phyloP scores from a whole-genome alignment of 2,888 invertebrate species.

The Hydroisotoma schaefferi region DNA sequence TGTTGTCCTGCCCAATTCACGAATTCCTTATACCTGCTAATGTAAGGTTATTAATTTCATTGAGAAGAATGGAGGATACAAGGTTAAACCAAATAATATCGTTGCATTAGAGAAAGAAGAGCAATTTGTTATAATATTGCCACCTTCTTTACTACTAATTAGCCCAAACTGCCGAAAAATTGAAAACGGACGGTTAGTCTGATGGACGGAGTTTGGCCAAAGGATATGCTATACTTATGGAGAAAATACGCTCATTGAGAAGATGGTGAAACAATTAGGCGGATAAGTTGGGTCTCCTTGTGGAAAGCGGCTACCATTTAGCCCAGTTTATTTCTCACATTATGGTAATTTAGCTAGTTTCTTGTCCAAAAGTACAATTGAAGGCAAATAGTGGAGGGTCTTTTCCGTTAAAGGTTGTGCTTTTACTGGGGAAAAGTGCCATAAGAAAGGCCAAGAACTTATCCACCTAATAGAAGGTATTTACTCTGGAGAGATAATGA shows the following conservation, averaged over 20 bases:
- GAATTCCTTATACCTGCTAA: too few relatives aligned
- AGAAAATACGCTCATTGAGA: constrained; percentile 1
- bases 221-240: background rate
- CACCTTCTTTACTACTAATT: constrained; percentile 2
- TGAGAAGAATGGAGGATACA: too few relatives aligned
- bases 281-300: background rate
- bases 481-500: constrained; percentile 3
- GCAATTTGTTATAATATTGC: background rate
- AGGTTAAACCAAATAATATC: too few relatives aligned
- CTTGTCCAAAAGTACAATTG: background rate
- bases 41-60: too few relatives aligned
- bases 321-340: constrained; percentile 10
- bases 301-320: constrained; percentile 3
- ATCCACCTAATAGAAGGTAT: constrained; percentile 6
- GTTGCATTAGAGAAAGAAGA: too few relatives aligned
- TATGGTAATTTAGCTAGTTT: constrained; percentile 1
- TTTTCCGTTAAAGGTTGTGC: constrained; percentile 2
- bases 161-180: background rate
- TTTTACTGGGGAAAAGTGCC: constrained; percentile 2
- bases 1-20: background rate
- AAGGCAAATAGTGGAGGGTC: constrained; percentile 8
- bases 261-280: constrained; percentile 5
- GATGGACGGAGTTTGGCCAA: background rate
- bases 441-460: too few relatives aligned
- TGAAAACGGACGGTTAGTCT: background rate